These are phyloP conservation scores for Stegodyphus mimosarum DNA, from an alignment of 1,140 invertebrate genomes.

Conservation along the genomic window DNA sequence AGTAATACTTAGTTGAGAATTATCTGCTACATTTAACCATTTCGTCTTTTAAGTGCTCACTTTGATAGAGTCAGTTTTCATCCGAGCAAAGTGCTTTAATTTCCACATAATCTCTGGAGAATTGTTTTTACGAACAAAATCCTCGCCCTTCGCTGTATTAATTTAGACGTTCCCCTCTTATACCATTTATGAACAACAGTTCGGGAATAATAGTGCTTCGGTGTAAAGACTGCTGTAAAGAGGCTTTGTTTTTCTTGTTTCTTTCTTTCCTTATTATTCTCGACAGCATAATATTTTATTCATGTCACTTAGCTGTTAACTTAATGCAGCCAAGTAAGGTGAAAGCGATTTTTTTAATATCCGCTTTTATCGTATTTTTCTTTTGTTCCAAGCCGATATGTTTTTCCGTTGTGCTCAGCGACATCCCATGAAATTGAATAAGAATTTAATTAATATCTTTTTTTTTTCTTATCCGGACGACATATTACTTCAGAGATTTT, in stretches of 20 bases:
- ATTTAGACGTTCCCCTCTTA: constrained; percentile 14
- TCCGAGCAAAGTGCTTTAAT: constrained; percentile 15
- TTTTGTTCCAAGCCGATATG: constrained; percentile 17
- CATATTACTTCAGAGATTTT: not conserved
- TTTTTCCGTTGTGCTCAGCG: not conserved
- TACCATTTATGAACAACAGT: not conserved
- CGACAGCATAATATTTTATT: constrained; percentile 53
- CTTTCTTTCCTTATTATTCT: constrained; percentile 24
- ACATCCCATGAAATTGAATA: constrained; percentile 19
- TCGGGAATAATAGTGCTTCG: not conserved
- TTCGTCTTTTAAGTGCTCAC: constrained; percentile 20
- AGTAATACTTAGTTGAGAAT: constrained; percentile 18
- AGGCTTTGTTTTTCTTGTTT: constrained; percentile 24
- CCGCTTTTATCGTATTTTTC: constrained; percentile 30
- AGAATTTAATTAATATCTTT: constrained; percentile 56
- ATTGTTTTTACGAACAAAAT: constrained; percentile 18
- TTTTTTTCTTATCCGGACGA: not conserved
- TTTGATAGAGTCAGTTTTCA: constrained; percentile 18
- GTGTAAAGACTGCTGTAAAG: not conserved
- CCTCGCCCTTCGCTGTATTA: constrained; percentile 1
- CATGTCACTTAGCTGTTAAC: constrained; percentile 56
- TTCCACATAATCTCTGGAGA: constrained; percentile 18
- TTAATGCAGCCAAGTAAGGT: constrained; percentile 54
- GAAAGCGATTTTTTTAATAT: constrained; percentile 51
- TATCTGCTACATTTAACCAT: constrained; percentile 33